Evolutionary conservation across 2,888 invertebrate species (phyloP), one percentile per base, ranked within the genome.

Genomic region (Isotomurus palustris): DNA sequence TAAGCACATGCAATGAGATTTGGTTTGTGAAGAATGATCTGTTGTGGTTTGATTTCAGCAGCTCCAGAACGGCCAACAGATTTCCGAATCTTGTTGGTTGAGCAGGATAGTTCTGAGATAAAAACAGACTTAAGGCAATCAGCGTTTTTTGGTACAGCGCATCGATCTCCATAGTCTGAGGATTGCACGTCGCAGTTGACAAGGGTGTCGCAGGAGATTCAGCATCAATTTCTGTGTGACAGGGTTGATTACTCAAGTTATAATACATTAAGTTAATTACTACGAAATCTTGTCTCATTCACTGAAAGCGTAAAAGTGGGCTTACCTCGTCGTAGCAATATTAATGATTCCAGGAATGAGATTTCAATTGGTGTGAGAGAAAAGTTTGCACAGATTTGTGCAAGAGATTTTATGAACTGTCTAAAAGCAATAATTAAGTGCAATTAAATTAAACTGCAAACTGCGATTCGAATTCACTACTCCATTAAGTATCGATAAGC

Each of bases 321-420:
- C 43, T 50, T 19, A 62, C 64, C 60, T 43, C 32, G 49, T 24
- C 57, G 43, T 10, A 68, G 60, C 1, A 70, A 48, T n/a, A 70
- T 60, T 2, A 70, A 41, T 0, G 67, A 63, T 43, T 70, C 67
- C 28, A 70, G 41, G 51, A 68, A 68, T 1, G 68, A 64, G 19
- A 68, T 47, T 52, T 70, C 70, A 8, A 66, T 56, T 3, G 68
- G 68, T 1, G 63, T 58, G 3, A 66, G 41, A 12, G 51, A 41
- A 28, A 70, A 50, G 36, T 70, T 62, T 6, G 58, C 53, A 38
- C 66, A 62, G 28, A 70, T 58, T 45, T 56, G 60, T 22, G 65
- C 44, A 3, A 64, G 8, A 1, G 64, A 56, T 14, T 57, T 50
- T 43, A 68, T 56, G 24, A 68, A 64, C 22, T 62, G 59, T 17